Conservation (phyloP, 1,140 invertebrate genomes). For the Apis laboriosa region DNA sequence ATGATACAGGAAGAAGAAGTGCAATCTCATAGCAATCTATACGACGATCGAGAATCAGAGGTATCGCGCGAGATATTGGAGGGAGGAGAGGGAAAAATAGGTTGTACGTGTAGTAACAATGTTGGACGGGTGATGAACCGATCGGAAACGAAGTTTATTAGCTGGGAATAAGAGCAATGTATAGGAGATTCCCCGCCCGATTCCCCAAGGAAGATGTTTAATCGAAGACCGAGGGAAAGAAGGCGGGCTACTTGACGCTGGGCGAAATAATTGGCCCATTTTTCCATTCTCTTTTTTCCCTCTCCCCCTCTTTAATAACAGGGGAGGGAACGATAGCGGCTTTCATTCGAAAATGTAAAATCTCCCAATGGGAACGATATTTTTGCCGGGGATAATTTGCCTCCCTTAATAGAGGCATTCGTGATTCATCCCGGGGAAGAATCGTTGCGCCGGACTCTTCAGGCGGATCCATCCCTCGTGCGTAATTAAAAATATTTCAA, state of each 20-base stretch:
- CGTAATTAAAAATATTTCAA: conserved; percentile 18
- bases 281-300: conserved; percentile 7
- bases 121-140: conserved; percentile 43
- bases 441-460: neutral
- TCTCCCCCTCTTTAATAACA: conserved; percentile 5
- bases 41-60: neutral
- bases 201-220: conserved; percentile 28
- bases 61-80: conserved; percentile 6
- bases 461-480: no score
- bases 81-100: neutral
- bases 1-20: neutral
- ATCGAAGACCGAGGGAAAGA: conserved; percentile 36
- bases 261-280: conserved; percentile 56
- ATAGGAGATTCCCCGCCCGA: conserved; percentile 1
- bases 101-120: conserved; percentile 19
- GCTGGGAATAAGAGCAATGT: conserved; percentile 49
- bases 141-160: conserved; percentile 54
- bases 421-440: neutral
- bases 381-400: conserved; percentile 15
- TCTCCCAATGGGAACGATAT: neutral
- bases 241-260: conserved; percentile 30
- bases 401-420: neutral
- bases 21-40: conserved; percentile 16
- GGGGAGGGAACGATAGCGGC: conserved; percentile 6
- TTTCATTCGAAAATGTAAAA: conserved; percentile 17